Evolutionary conservation across 2,888 invertebrate species (phyloP), one percentile per base, ranked within the genome.

Genomic region (Ornithoptera alexandrae): DNA sequence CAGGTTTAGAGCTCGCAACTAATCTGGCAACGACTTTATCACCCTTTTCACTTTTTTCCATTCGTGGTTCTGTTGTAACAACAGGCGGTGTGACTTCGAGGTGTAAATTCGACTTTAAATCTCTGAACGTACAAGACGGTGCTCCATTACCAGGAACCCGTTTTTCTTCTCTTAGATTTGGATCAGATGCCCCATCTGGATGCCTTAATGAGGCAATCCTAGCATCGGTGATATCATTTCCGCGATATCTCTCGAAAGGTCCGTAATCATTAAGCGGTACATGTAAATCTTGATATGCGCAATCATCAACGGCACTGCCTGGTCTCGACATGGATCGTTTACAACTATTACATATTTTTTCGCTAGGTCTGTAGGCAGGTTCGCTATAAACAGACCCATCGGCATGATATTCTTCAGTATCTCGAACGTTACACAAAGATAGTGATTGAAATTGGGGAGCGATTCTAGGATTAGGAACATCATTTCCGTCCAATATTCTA

Each of bases 181-280:
- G 98, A 93, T 98, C 98, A 36, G 98, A 98, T 65, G 98, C 97
- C 62, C 98, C 98, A 80, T 98, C 98, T 7, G 98, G 98, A 90
- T 97, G 97, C 74, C 97, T 94, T 67, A 97, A 86, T 72, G 96
- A 95, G 53, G 97, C 96, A 81, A 95, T 94, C 75, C 94, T 93
- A 18, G 92, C 88, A 74, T 93, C 92, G 65, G 92, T 88, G 69
- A 90, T 89, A 68, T 94, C 94, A 72, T 92, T 91, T 20, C 89
- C 88, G 69, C 88, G 81, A 87, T 96, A 94, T 85, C 96, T 92
- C 86, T 96, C 93, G 82, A 94, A 94, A 81, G 96, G 94, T n/a
- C 94, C 92, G 65, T 86, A 93, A 71, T 92, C 92, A 71, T 93
- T 89, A 76, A 93, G 93, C 71, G 89, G 86, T 73, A 88, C 87